A percentile compares a stretch with the other conserved stretches of the same genome.
Evolutionary conservation across 2,113 vertebrate genomes (phyloP).

Genomic region (Poecile atricapillus): DNA sequence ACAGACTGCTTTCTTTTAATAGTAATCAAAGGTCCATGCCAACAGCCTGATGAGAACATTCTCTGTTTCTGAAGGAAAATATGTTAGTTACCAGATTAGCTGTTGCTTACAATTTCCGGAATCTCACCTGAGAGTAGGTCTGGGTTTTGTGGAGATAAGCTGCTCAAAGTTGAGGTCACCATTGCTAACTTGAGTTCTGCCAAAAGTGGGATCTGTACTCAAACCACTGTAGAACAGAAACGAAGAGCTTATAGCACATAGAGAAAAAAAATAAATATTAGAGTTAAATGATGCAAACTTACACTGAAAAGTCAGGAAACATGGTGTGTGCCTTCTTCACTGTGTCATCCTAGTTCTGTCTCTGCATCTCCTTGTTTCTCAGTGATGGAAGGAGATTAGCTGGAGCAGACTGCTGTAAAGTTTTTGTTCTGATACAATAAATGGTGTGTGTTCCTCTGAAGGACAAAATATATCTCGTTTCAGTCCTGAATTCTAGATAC

Average conservation of each 20-base stretch:
- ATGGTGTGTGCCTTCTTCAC: not conserved
- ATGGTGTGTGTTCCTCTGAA: not conserved
- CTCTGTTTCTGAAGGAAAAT: slow-evolving; percentile 9
- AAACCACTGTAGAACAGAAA: not conserved
- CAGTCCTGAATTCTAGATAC: not conserved
- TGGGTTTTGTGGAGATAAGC: not conserved
- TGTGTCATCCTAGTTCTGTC: not conserved
- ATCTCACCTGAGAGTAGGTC: not conserved
- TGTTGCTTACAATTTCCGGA: not conserved
- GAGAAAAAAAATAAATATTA: accelerated
- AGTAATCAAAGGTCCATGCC: not conserved
- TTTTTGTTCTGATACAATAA: not conserved
- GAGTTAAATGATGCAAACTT: not conserved
- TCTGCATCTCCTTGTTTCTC: not conserved
- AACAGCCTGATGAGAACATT: not conserved
- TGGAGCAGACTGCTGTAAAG: not conserved
- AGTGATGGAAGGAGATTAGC: not conserved
- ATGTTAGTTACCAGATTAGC: not conserved
- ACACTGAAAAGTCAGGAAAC: not conserved
- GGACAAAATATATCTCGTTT: slow-evolving; percentile 10
- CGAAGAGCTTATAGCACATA: not conserved
- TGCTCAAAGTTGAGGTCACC: not conserved
- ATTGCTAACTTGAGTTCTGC: not conserved
- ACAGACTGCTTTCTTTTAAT: not conserved
- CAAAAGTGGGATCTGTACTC: not conserved